A percentile compares a stretch with the other conserved stretches of the same genome.
Conservation (phyloP, 1,140 invertebrate genomes). For the Mamestra configurata region DNA sequence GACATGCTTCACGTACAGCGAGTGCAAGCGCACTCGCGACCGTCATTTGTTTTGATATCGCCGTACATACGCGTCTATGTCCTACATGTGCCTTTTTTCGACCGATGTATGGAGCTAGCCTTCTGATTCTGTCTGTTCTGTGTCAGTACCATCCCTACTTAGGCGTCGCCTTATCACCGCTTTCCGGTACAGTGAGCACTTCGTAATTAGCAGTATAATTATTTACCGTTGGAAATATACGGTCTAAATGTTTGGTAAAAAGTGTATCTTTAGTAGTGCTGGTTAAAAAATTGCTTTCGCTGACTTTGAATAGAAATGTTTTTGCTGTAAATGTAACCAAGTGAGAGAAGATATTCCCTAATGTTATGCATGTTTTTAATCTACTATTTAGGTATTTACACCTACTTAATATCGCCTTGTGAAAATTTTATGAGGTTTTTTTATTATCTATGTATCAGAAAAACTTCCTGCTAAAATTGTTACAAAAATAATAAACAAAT, state of each 20-base stretch:
- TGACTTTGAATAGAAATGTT: background rate
- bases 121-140: background rate
- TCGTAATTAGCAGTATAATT: constrained; percentile 50
- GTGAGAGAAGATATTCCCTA: background rate
- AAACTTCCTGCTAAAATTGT: too few relatives aligned
- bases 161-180: constrained; percentile 33
- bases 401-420: too few relatives aligned
- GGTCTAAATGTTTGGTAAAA: constrained; percentile 41
- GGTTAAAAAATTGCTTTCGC: background rate
- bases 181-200: constrained; percentile 38
- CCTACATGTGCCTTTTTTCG: background rate
- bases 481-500: too few relatives aligned
- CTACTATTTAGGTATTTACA: too few relatives aligned
- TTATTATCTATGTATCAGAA: too few relatives aligned
- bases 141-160: background rate
- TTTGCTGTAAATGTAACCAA: background rate
- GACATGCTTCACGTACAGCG: too few relatives aligned
- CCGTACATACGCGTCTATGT: too few relatives aligned
- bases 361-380: background rate
- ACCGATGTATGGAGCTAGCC: background rate
- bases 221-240: constrained; percentile 45
- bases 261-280: constrained; percentile 16
- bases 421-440: too few relatives aligned
- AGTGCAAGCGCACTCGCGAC: too few relatives aligned
- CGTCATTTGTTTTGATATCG: too few relatives aligned